Conservation (phyloP, 2,113 vertebrate genomes). For the Sceloporus undulatus region DNA sequence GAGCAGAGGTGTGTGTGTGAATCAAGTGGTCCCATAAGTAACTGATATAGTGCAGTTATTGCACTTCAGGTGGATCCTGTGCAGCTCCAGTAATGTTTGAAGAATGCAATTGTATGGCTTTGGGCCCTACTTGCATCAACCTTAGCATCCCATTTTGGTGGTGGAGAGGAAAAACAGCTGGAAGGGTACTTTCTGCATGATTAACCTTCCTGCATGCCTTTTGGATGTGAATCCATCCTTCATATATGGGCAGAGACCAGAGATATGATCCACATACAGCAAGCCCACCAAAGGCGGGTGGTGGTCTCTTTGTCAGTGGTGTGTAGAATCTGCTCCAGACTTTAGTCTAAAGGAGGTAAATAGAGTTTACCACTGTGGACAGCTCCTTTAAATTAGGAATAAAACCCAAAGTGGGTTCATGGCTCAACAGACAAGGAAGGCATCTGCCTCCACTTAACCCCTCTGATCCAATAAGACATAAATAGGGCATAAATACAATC, state of each 20-base stretch:
- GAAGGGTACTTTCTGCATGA: too few relatives aligned
- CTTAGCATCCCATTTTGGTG: too few relatives aligned
- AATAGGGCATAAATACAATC: neutral
- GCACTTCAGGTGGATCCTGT: neutral
- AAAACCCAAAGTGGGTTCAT: neutral
- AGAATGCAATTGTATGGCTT: neutral
- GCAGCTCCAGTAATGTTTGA: neutral
- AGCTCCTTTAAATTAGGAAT: too few relatives aligned
- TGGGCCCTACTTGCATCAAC: too few relatives aligned
- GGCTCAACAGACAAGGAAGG: neutral
- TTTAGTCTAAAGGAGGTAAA: too few relatives aligned
- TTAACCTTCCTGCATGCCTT: too few relatives aligned
- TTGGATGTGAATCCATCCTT: neutral
- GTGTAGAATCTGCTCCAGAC: too few relatives aligned
- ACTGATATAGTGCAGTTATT: neutral
- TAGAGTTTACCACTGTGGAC: too few relatives aligned
- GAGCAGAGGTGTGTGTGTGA: neutral
- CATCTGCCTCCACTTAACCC: neutral
- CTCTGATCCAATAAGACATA: neutral
- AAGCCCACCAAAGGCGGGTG: too few relatives aligned
- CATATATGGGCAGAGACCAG: neutral
- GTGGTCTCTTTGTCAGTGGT: too few relatives aligned
- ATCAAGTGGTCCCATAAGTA: neutral
- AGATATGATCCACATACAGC: neutral
- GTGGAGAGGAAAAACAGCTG: too few relatives aligned